Evolutionary conservation across 2,888 invertebrate species (phyloP), one percentile per base, ranked within the genome.

Genomic region (Leucozona laternaria): DNA sequence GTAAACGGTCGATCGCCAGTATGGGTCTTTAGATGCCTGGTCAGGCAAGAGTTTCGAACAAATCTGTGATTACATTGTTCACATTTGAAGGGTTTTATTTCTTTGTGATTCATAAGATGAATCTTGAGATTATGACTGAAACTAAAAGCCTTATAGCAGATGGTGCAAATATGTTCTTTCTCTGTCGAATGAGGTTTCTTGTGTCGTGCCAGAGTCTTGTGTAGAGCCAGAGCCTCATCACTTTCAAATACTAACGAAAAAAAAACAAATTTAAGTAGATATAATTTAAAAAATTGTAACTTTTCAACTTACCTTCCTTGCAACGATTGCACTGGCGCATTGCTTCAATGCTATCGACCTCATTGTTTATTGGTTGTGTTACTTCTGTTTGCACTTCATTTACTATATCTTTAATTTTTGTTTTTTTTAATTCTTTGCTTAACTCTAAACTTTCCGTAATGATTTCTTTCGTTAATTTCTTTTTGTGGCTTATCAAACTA

Each of bases 101-200:
- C 94, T 34, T 93, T 93, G 90, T 95, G 95, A 2, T 94, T 91
- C 70, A 94, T 91, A 84, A 94, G 92, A 88, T 95, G 95, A 80
- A 95, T 94, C 0, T 93, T 93, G 31, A 95, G 89, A 89, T 95
- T 95, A 0, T 94, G 94, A 89, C 94, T 94, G 89, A 95, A 95
- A 57, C 94, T 94, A 75, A 95, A 95, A 0, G 94, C 93, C 66
- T 93, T 93, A 0, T 94, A 94, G 55, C 95, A 95, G 0, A 94
- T 93, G 0, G 94, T 93, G 76, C 91, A 91, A 0, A 94, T 89
- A 77, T 68, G 66, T 37, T 10, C 4, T 68, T 68, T 68, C 7
- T 68, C 66, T 8, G 5, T 34, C 10, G 2, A 1, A 28, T 68
- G 66, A 2, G n/a, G 10, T 22, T 50, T 50, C 10, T 50, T 37